phyloP scores from a whole-genome alignment of 2,113 vertebrate genomes.

The Uria aalge region DNA sequence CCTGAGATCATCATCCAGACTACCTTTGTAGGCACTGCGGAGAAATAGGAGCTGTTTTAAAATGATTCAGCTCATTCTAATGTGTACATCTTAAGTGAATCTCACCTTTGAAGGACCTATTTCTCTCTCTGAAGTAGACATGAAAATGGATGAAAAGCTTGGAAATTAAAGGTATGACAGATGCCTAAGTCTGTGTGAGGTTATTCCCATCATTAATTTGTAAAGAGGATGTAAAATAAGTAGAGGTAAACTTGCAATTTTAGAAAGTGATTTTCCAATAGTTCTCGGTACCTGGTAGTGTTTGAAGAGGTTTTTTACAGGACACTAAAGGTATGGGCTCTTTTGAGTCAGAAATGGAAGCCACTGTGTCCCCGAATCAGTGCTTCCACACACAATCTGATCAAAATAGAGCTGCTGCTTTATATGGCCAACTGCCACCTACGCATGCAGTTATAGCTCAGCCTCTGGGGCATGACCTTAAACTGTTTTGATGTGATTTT shows the following conservation, averaged over 20 bases:
- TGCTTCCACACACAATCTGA: background rate
- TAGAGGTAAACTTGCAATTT: background rate
- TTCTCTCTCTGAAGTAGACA: background rate
- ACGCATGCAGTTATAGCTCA: background rate
- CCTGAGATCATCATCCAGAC: background rate
- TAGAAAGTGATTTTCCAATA: background rate
- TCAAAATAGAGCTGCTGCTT: background rate
- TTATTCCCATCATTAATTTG: background rate
- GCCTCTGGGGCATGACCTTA: background rate
- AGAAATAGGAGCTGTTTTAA: background rate
- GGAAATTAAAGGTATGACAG: background rate
- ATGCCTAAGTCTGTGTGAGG: background rate
- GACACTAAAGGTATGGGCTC: background rate
- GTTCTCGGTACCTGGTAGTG: background rate
- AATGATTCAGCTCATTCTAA: background rate
- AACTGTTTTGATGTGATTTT: background rate
- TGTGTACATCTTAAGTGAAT: background rate
- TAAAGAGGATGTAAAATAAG: constrained; percentile 10
- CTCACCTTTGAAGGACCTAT: background rate
- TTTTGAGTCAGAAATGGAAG: background rate
- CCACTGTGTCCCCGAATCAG: background rate
- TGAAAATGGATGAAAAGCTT: background rate
- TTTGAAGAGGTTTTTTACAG: background rate
- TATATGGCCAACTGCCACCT: background rate
- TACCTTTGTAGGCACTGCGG: background rate